Evolutionary conservation across 2,888 invertebrate species (phyloP).

Genomic region (Hymenopus coronatus): DNA sequence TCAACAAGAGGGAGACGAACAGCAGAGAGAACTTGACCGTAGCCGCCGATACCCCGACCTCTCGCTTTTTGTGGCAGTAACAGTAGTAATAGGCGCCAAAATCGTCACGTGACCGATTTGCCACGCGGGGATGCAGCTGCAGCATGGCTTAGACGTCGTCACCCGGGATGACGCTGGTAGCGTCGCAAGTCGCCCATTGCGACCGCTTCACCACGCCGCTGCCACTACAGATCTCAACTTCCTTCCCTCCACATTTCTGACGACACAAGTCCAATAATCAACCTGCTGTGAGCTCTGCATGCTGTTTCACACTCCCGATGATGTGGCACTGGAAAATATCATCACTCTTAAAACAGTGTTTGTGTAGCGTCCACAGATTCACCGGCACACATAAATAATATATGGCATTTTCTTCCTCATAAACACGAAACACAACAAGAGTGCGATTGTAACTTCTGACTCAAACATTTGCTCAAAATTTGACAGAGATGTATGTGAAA

Average conservation of each 20-base stretch:
- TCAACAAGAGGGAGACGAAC: conserved; percentile 7
- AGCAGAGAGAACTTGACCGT: not conserved
- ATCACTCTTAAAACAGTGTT: not conserved
- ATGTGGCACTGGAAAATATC: not conserved
- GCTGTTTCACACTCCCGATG: not conserved
- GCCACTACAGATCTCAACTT: not conserved
- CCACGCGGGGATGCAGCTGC: conserved; percentile 19
- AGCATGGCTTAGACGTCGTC: conserved; percentile 27
- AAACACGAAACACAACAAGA: not conserved
- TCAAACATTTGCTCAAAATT: not conserved
- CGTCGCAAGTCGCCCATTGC: conserved; percentile 24
- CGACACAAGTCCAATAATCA: not conserved
- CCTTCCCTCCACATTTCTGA: not conserved
- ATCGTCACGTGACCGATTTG: conserved; percentile 19
- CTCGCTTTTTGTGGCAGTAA: not conserved
- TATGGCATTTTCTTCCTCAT: not conserved
- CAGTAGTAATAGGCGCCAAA: conserved; percentile 9
- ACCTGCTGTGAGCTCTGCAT: not conserved
- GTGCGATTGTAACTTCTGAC: not conserved
- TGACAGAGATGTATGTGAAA: not conserved
- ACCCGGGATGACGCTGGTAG: conserved; percentile 26
- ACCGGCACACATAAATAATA: not conserved
- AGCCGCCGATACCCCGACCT: not conserved
- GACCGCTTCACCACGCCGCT: conserved; percentile 20
- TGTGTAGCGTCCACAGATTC: not conserved